Evolutionary conservation across 2,797 vertebrate species (phyloP), one percentile per base, ranked within the genome.

Genomic region (Lacerta agilis): DNA sequence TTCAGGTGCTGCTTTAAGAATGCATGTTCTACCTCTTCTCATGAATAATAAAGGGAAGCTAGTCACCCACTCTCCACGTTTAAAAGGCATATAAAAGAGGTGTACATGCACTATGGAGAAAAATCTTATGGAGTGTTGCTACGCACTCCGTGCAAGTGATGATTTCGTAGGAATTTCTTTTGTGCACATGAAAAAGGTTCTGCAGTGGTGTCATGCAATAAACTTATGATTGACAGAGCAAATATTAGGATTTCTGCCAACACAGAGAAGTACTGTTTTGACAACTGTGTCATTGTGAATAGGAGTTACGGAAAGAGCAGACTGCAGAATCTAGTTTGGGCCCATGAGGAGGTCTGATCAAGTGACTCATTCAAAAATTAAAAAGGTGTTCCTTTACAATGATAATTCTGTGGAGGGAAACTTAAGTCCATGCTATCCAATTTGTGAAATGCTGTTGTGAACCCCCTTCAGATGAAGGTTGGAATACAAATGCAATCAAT

Each of bases 181-280:
- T n/a, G 73, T 49, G 64, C n/a, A 38, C 78, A 8, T 7, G 9
- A 45, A 86, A 2, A 29, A 88, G 4, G 10, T 85, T 86, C 78
- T 89, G 6, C 45, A 87, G 79, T 27, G 1, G 29, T 71, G 10
- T 85, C 88, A 55, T 38, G 78, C 77, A 85, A 58, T 83, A 85
- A 86, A 78, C 38, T 64, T 82, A 4, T 83, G 64, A 71, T 11
- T 49, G 83, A 69, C 33, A 76, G 76, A 67, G 18, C 33, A 82
- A 90, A 61, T 73, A 82, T 61, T 85, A 82, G 72, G 82, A 38
- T 69, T 81, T 85, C 61, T 90, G 71, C 77, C 85, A 83, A 49
- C 25, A 82, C 20, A 27, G 7, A 25, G 41, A 84, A 83, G 66
- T 9, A 38, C 13, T 80, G 18, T 87, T 90, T 82, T 43, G 73